Base-by-base conservation (phyloP, 2,797 vertebrate genomes). In the Cercopithecus neglectus region DNA sequence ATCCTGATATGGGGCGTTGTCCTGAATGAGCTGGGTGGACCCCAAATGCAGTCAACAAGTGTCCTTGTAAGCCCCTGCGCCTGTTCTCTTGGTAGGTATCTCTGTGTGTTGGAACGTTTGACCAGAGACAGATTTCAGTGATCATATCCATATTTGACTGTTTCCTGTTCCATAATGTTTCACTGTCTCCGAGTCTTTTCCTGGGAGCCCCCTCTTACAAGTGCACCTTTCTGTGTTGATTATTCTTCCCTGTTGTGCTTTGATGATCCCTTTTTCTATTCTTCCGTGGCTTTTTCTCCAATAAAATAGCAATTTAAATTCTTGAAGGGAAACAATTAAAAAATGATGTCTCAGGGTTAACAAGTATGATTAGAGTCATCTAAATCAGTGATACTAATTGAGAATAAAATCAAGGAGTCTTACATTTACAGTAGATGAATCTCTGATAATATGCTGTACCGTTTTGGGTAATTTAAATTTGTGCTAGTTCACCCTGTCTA, bases 201-300 rank as follows among this genome's bases (percentile, higher is more conserved):
- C 91, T 59, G 48, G 2, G 48, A 81, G 36, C 57, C 21, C 33
- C 79, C 53, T 70, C 61, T 33, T 14, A 10, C 28, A 39, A 8
- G 13, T 3, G 2, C 2, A 1, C 13, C 57, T 67, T 83, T 75
- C 46, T 22, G 44, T 50, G 33, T 48, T 76, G 10, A 0, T 36
- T 39, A 3, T 11, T 67, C 78, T 75, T 70, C 44, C n/a, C 61
- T 50, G 17, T 33, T 53, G 30, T 22, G 4, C 22, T 46, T 41
- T 1, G 14, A 36, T 10, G 48, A 50, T 33, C 26, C 4, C 8
- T 1, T 30, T 44, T 21, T 44, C 70, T 39, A 0, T 28, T 41
- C 4, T 59, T 81, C 53, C 8, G 30, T 53, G 33, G 76, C 61
- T 67, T 44, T 91, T 59, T 78, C 48, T 75, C 64, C 19, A 74